phyloP scores from a whole-genome alignment of 2,797 vertebrate species.

The Margarornis squamiger region DNA sequence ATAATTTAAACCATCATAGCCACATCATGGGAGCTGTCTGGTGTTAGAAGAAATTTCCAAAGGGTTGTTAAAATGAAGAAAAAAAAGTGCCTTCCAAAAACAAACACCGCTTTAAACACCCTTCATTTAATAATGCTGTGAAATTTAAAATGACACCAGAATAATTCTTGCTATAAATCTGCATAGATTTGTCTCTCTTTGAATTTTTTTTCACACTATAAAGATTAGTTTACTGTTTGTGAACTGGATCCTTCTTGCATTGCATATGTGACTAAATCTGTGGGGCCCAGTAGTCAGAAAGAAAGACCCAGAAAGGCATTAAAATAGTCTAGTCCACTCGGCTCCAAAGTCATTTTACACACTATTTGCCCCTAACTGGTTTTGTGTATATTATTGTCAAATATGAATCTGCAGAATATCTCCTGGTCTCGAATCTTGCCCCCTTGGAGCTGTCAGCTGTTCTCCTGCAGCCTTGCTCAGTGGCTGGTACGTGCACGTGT shows the following conservation, averaged over 20 bases:
- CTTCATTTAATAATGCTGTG: neutral
- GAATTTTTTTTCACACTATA: neutral
- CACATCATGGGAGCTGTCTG: neutral
- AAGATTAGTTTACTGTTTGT: conserved; percentile 6
- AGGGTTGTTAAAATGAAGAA: neutral
- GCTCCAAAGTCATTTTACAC: neutral
- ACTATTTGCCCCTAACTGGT: neutral
- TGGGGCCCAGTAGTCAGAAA: neutral
- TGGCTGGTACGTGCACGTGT: accelerated
- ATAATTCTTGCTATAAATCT: neutral
- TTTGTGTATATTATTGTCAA: conserved; percentile 20
- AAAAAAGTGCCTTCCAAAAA: neutral
- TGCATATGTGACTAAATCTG: neutral
- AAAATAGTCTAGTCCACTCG: conserved; percentile 14
- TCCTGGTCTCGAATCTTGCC: neutral
- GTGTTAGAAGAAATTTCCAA: neutral
- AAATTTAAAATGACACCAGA: neutral
- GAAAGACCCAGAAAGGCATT: conserved; percentile 1
- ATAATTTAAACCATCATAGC: neutral
- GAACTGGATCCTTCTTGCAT: neutral
- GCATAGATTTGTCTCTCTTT: neutral
- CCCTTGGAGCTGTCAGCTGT: neutral
- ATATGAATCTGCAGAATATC: conserved; percentile 29
- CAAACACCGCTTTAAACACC: neutral
- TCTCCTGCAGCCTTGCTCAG: neutral